Base-by-base conservation (phyloP, 1,140 invertebrate species). In the Thaumatotibia leucotreta region DNA sequence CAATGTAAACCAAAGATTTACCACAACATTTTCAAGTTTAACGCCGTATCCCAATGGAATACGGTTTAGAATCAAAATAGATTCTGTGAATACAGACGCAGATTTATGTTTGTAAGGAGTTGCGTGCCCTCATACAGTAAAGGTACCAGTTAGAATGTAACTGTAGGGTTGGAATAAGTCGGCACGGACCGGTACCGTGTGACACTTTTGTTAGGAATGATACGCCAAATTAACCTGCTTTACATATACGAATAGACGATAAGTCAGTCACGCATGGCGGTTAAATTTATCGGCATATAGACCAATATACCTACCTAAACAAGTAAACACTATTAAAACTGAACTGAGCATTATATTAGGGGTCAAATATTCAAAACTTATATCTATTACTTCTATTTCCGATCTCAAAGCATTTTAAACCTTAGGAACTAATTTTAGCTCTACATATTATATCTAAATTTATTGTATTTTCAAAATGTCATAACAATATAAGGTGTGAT, bases 201-300 rank as follows among this genome's bases (percentile, higher is more conserved):
- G 52, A 58, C 52, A 58, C 52, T 58, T 58, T 58, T 58, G 52
- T 58, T 14, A 11, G 52, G 52, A 58, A 58, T 58, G 52, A 58
- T 58, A 58, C 52, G 52, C 23, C 24, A 58, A 58, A 58, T 58
- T 31, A 58, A 14, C 2, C 52, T 58, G 23, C 52, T 58, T 58
- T 58, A 14, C 52, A 58, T 58, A 24, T 58, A 58, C 11, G 11
- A 58, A 58, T 31, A 58, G 52, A 31, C 52, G 24, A 24, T 54
- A 54, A 58, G 52, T 58, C 52, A 58, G 52, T 14, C 52, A 58
- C 52, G 52, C 52, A 58, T 54, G 27, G 23, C 10, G 52, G 24
- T 29, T 58, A 29, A 50, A 29, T 6, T n/a, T 6, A 1, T 31
- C 6, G 39, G 20, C 14, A 20, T 1, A 45, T 45, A 45, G 39